Base-by-base conservation (phyloP, 2,113 vertebrate species). In the Macrotus californicus region DNA sequence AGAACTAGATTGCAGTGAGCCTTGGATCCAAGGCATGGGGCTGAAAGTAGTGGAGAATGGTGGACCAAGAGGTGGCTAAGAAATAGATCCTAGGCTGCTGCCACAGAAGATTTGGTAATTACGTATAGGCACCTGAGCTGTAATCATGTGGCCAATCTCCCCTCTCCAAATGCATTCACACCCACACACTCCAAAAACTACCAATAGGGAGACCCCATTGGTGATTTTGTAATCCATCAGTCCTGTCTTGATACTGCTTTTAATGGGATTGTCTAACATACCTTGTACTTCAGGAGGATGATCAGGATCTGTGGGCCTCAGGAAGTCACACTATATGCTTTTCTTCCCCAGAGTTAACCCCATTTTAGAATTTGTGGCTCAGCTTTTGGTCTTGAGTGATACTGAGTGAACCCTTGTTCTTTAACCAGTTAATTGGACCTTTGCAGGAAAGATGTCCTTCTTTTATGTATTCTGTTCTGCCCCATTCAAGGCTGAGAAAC, bases 161-260 rank as follows among this genome's bases (percentile, higher is more conserved):
- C 72, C 1, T 85, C 67, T 13, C 24, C 39, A 84, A 83, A 84
- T 76, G 14, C n/a, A 93, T 84, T 94, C 41, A 67, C 18, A 93
- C 14, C 7, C 43, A 87, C 14, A 84, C 34, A 85, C 64, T 93
- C 72, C 9, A 82, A 94, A 46, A 83, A 92, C 89, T 91, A 87
- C n/a, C 9, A 72, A 18, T 85, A 96, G 34, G 26, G 10, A 43
- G 31, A 82, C n/a, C 12, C 11, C 16, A 75, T 52, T 94, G 93
- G n/a, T 95, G 79, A 91, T 91, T 96, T 93, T 87, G 81, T 94
- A 86, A 83, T 13, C 39, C 24, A 89, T 91, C 21, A 67, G 14
- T 79, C 70, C 59, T 94, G 4, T 82, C 46, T 81, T 89, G 15
- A 41, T 83, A 64, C 12, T 86, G n/a, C 46, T 88, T 95, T 95